Conservation (phyloP, 2,888 invertebrate genomes). For the Clunio marinus region DNA sequence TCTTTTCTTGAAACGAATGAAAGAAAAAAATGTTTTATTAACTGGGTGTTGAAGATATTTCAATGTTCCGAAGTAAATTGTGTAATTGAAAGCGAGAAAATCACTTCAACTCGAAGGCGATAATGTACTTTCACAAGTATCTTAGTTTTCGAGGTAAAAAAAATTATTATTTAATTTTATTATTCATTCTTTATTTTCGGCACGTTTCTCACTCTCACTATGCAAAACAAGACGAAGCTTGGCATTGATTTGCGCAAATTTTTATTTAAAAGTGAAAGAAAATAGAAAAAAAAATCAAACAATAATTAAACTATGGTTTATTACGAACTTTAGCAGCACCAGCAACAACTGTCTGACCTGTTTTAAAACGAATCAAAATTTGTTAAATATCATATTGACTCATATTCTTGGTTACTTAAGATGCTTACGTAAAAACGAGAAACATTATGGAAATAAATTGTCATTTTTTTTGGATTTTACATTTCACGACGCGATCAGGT, state of each 20-base stretch:
- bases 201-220: too few species aligned
- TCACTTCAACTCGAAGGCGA: background rate
- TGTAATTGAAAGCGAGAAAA: conserved; percentile 3
- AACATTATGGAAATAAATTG: background rate
- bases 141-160: background rate
- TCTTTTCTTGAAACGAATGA: too few species aligned
- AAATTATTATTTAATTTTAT: background rate
- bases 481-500: background rate
- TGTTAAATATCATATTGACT: background rate
- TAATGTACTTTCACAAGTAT: background rate
- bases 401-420: too few species aligned
- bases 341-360: background rate
- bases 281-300: too few species aligned
- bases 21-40: too few species aligned
- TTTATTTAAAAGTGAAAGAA: background rate
- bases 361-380: background rate
- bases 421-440: background rate
- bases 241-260: background rate
- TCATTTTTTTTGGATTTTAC: background rate
- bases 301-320: background rate
- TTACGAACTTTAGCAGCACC: too few species aligned
- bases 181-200: background rate
- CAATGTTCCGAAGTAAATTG: too few species aligned
- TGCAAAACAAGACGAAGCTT: too few species aligned
- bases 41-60: too few species aligned